Percentiles rank a stretch among this genome's conserved stretches.
phyloP scores from a whole-genome alignment of 2,888 invertebrate genomes.

The Dicycla oo region DNA sequence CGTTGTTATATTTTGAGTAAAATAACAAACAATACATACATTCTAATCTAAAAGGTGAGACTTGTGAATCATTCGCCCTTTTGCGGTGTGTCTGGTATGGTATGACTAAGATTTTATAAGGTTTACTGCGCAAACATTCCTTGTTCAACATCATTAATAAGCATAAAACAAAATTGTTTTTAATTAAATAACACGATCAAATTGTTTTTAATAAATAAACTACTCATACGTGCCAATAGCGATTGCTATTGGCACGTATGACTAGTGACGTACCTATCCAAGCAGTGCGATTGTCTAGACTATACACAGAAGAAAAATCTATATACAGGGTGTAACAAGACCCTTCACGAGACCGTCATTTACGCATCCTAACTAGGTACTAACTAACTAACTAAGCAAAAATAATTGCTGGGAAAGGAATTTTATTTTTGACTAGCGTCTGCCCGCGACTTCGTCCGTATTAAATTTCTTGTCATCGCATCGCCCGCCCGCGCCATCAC shows the following conservation, averaged over 20 bases:
- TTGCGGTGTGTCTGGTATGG: slow-evolving; percentile 37
- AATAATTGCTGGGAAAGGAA: too few relatives aligned
- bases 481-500: too few relatives aligned
- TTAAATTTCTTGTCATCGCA: too few relatives aligned
- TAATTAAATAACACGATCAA: slow-evolving; percentile 28
- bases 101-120: slow-evolving; percentile 54
- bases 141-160: slow-evolving; percentile 26
- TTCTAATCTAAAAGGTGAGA: slow-evolving; percentile 33
- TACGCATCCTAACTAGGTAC: too few relatives aligned
- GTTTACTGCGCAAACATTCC: slow-evolving; percentile 32
- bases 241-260: slow-evolving; percentile 11
- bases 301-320: background rate
- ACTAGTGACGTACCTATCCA: background rate
- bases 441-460: too few relatives aligned
- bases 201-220: too few relatives aligned
- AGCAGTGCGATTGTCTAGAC: background rate
- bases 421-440: too few relatives aligned
- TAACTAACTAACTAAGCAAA: too few relatives aligned
- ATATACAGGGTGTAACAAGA: background rate
- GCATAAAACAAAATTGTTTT: slow-evolving; percentile 26
- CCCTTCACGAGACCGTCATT: too few relatives aligned
- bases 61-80: slow-evolving; percentile 59
- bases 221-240: too few relatives aligned
- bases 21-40: slow-evolving; percentile 18
- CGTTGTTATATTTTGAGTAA: slow-evolving; percentile 9